Evolutionary conservation across 2,113 vertebrate genomes (phyloP), one percentile per base, ranked within the genome.

Genomic region (Rhegmatorhina hoffmannsi): DNA sequence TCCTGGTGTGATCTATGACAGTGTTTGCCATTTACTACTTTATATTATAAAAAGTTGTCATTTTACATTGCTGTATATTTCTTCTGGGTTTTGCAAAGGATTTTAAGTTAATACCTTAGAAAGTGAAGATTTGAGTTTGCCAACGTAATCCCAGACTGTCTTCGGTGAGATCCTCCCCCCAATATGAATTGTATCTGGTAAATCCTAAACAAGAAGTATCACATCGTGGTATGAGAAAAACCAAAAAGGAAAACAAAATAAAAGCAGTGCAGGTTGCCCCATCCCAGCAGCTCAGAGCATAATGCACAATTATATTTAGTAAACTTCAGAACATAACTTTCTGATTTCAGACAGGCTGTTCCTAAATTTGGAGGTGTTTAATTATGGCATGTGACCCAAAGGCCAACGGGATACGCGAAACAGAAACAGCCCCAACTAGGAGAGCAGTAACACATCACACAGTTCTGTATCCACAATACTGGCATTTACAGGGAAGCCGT

Each of bases 121-220:
- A 70, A 99, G 80, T 11, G 99, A 99, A 72, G 99, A 99, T 96
- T 99, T 99, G 62, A 99, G 98, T 96, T 99, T 99, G 92, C 98
- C 98, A 82, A 99, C 98, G 95, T 99, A 99, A 95, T 99, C 99
- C 99, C 99, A 99, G 55, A 99, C 99, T 11, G 99, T 99, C 97
- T 99, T 98, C 64, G 99, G 99, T 70, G 98, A 98, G 89, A 99
- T 99, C 94, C 99, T 98, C 78, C 99, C 99, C 58, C 99, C 99
- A 33, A 99, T 99, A 80, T 99, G 99, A 94, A 99, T 99, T 23
- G 99, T 99, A 95, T 99, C 99, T 44, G 99, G 99, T 80, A 99
- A 97, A 96, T 99, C 99, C 99, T 99, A 96, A 80, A 97, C 16
- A 95, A 78, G 96, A 97, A 83, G 90, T 3, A 93, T 96, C 62